These are phyloP conservation scores for Huso huso DNA, from an alignment of 2,797 vertebrate genomes.

Conservation along the genomic window DNA sequence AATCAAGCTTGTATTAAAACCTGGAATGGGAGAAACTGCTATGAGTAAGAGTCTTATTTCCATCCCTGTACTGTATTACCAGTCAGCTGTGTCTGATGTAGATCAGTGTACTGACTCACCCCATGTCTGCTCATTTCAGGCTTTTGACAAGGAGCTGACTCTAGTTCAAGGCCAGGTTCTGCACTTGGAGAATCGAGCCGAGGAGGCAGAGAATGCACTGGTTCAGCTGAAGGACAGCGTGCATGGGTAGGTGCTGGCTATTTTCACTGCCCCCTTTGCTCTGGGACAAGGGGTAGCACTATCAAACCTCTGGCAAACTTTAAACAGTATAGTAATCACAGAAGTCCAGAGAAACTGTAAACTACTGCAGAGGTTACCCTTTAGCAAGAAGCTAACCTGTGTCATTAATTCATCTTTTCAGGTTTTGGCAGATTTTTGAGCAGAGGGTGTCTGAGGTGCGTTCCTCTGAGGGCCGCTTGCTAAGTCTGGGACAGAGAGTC, in stretches of 20 bases:
- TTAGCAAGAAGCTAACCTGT: background rate
- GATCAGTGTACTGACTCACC: no score
- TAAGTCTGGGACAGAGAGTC: constrained; percentile 55
- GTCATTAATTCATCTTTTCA: constrained; percentile 24
- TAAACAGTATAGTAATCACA: background rate
- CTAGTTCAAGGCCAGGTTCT: constrained; percentile 34
- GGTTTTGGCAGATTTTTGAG: constrained; percentile 47
- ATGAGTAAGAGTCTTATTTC: no score
- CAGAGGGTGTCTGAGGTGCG: constrained; percentile 47
- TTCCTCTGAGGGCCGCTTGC: constrained; percentile 44
- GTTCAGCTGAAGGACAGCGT: constrained; percentile 41
- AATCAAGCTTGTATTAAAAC: no score
- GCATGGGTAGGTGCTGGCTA: constrained; percentile 45
- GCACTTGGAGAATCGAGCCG: constrained; percentile 36
- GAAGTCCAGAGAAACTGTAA: background rate
- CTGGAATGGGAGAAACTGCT: no score
- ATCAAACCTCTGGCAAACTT: no score
- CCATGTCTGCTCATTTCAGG: constrained; percentile 35
- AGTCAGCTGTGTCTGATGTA: no score
- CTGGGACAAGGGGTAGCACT: constrained; percentile 6
- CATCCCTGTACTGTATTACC: no score
- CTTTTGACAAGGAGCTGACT: constrained; percentile 47
- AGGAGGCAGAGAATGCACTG: constrained; percentile 40
- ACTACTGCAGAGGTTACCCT: constrained; percentile 6
- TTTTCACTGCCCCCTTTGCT: constrained; percentile 4